These are phyloP conservation scores for Dolichomitus sp. DNA, from an alignment of 2,888 invertebrate species.

Conservation along the genomic window DNA sequence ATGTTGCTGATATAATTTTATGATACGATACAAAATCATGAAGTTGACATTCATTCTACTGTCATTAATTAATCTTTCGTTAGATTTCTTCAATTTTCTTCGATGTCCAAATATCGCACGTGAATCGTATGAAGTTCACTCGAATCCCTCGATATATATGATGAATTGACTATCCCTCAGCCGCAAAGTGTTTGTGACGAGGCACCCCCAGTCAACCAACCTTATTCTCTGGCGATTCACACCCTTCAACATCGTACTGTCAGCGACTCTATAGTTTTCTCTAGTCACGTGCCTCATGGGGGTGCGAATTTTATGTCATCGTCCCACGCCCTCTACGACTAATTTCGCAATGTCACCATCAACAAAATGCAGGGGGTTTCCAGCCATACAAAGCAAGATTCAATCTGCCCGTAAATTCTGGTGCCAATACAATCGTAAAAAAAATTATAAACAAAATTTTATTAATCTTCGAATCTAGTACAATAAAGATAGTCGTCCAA, in stretches of 20 bases:
- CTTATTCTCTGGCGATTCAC: constrained; percentile 52
- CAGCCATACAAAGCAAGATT: not conserved
- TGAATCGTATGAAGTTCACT: constrained; percentile 8
- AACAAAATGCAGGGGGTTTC: not conserved
- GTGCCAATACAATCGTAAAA: no score
- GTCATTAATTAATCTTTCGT: no score
- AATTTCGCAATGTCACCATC: constrained; percentile 6
- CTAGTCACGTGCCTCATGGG: constrained; percentile 19
- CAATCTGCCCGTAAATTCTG: not conserved
- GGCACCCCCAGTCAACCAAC: constrained; percentile 41
- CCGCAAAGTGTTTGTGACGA: constrained; percentile 63
- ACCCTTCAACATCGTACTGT: constrained; percentile 43
- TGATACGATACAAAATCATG: no score
- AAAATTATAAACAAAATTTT: no score
- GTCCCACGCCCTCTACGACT: constrained; percentile 29
- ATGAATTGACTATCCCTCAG: constrained; percentile 59
- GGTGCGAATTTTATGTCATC: constrained; percentile 23
- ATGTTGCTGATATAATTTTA: no score
- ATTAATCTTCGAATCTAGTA: no score
- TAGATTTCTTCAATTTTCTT: no score
- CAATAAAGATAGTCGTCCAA: no score
- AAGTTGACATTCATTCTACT: no score
- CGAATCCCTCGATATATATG: constrained; percentile 44
- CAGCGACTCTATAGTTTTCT: constrained; percentile 9
- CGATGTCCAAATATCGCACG: no score